These are phyloP conservation scores for Drosophila parabipectinata DNA, from an alignment of 1,140 invertebrate genomes.

Conservation along the genomic window DNA sequence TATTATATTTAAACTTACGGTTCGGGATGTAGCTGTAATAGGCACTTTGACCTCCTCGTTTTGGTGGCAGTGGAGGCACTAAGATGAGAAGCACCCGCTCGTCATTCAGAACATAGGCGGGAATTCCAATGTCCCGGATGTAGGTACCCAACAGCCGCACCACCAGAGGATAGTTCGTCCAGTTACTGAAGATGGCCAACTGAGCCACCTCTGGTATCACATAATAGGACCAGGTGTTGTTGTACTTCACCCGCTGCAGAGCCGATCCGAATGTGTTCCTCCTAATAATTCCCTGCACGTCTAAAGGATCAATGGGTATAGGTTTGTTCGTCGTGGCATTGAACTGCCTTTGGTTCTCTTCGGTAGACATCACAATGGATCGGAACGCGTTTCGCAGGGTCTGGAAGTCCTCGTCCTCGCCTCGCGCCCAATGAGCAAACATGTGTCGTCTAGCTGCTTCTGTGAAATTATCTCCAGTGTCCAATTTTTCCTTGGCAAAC, in stretches of 20 bases:
- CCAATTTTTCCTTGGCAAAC: slow-evolving; percentile 55
- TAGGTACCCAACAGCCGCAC: slow-evolving; percentile 68
- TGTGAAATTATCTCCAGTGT: slow-evolving; percentile 60
- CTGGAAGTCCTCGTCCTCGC: slow-evolving; percentile 71
- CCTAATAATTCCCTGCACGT: slow-evolving; percentile 51
- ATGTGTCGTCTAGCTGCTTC: slow-evolving; percentile 78
- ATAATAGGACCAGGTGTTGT: slow-evolving; percentile 73
- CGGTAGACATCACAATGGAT: slow-evolving; percentile 62
- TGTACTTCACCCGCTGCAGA: slow-evolving; percentile 66
- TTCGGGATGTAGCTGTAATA: slow-evolving; percentile 75
- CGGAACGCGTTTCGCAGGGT: slow-evolving; percentile 66
- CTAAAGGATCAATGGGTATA: slow-evolving; percentile 67
- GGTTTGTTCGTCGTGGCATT: slow-evolving; percentile 53
- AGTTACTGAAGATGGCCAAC: slow-evolving; percentile 70
- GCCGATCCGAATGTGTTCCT: slow-evolving; percentile 64
- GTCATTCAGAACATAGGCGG: slow-evolving; percentile 68
- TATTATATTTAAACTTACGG: slow-evolving; percentile 47
- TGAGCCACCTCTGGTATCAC: slow-evolving; percentile 78
- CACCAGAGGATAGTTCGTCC: slow-evolving; percentile 69
- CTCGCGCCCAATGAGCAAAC: slow-evolving; percentile 81
- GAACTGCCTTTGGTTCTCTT: slow-evolving; percentile 56
- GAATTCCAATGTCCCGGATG: slow-evolving; percentile 72
- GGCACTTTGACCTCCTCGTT: slow-evolving; percentile 49
- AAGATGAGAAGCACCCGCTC: slow-evolving; percentile 73
- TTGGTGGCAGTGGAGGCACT: slow-evolving; percentile 74